These are phyloP conservation scores for Athetis lepigone DNA, from an alignment of 2,888 invertebrate genomes.

Conservation along the genomic window DNA sequence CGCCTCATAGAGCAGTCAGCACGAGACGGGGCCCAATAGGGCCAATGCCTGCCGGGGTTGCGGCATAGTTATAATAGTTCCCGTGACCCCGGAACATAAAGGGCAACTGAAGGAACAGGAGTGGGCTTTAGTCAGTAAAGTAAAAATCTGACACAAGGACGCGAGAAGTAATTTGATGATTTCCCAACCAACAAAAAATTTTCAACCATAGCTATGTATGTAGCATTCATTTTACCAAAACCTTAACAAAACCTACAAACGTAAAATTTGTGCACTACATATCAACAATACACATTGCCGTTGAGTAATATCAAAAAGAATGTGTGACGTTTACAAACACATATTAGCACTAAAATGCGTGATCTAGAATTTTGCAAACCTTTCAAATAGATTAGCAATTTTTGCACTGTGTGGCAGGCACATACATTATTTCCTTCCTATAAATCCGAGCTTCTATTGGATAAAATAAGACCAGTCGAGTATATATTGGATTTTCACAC, in stretches of 20 bases:
- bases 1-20: too few species aligned
- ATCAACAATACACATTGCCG: conserved; percentile 1
- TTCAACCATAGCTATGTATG: too few species aligned
- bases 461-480: conserved; percentile 36
- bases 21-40: too few species aligned
- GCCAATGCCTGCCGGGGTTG: too few species aligned
- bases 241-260: background rate
- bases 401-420: conserved; percentile 1
- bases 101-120: too few species aligned
- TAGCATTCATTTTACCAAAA: background rate
- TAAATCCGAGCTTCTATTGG: conserved; percentile 8
- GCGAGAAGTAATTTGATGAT: too few species aligned
- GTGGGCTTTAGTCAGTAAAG: too few species aligned
- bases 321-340: background rate
- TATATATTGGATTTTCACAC: conserved; percentile 32
- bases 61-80: too few species aligned
- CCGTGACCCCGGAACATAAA: too few species aligned
- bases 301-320: conserved; percentile 19
- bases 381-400: conserved; percentile 39
- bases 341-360: conserved; percentile 1
- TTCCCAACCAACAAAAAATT: too few species aligned
- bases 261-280: conserved; percentile 7
- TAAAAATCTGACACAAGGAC: too few species aligned
- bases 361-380: conserved; percentile 28
- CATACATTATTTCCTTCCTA: conserved; percentile 7